These are phyloP conservation scores for Pheosia tremula DNA, from an alignment of 2,888 invertebrate species.

Conservation along the genomic window DNA sequence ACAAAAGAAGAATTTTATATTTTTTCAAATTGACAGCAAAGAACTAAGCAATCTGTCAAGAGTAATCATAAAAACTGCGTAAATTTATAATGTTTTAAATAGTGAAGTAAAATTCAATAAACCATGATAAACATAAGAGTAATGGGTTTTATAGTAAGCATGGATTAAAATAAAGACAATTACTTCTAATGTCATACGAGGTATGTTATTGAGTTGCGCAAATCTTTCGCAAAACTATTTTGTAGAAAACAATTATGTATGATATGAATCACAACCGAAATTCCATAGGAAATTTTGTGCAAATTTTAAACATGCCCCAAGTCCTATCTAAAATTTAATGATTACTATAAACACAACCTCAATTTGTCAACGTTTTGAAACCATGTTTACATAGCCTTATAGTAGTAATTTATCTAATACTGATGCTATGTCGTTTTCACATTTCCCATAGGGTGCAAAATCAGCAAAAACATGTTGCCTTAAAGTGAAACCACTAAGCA, in stretches of 20 bases:
- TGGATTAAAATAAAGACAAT: neutral
- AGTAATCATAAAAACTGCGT: neutral
- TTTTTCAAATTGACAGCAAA: constrained; percentile 14
- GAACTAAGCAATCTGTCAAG: neutral
- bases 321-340: too few species aligned
- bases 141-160: neutral
- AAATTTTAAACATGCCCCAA: too few species aligned
- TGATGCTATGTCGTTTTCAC: neutral
- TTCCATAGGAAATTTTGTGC: too few species aligned
- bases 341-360: too few species aligned
- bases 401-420: neutral
- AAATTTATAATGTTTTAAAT: neutral
- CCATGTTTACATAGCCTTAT: neutral
- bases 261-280: too few species aligned
- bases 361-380: too few species aligned
- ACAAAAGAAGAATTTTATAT: constrained; percentile 32
- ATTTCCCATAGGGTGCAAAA: constrained; percentile 37
- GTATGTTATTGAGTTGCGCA: neutral
- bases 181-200: neutral
- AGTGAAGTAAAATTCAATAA: constrained; percentile 1
- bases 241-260: neutral
- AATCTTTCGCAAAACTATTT: neutral
- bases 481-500: constrained; percentile 21
- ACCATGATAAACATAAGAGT: constrained; percentile 2
- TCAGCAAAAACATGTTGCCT: constrained; percentile 37